Evolutionary conservation across 2,888 invertebrate species (phyloP).

Genomic region (Sesia bembeciformis): DNA sequence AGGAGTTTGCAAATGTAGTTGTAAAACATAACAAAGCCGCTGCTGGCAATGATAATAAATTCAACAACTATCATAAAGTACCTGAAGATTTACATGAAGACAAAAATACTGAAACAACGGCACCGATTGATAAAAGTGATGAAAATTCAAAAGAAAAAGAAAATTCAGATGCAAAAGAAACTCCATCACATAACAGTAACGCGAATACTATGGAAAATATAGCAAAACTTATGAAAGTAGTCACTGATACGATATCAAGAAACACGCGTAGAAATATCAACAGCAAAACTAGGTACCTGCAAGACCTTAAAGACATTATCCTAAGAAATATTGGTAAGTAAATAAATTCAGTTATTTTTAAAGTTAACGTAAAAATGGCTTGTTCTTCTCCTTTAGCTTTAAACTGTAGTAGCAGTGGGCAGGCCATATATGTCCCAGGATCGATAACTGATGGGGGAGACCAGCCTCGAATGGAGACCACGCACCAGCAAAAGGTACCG

Average conservation of each 20-base stretch:
- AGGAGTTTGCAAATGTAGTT: conserved; percentile 13
- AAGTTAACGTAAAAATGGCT: too few relatives aligned
- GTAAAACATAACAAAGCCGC: conserved; percentile 4
- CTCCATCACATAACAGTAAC: conserved; percentile 16
- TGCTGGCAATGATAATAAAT: conserved; percentile 1
- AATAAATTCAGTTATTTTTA: conserved; percentile 12
- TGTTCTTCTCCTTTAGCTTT: too few relatives aligned
- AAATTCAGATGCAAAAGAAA: background rate
- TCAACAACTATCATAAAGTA: background rate
- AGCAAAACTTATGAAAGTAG: conserved; percentile 42
- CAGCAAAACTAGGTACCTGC: conserved; percentile 75
- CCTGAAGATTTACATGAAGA: background rate
- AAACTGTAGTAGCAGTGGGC: too few relatives aligned
- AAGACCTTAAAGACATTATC: conserved; percentile 73
- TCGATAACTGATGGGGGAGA: too few relatives aligned
- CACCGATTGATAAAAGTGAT: too few relatives aligned
- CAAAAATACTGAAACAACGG: too few relatives aligned
- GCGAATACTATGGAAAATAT: conserved; percentile 35
- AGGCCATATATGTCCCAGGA: too few relatives aligned
- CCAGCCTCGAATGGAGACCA: too few relatives aligned
- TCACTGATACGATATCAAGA: conserved; percentile 50
- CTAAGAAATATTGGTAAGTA: conserved; percentile 79
- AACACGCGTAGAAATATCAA: conserved; percentile 52
- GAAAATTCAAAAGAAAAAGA: background rate
- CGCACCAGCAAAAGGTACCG: too few relatives aligned